Percentiles rank a stretch among this genome's conserved stretches.
Conservation (phyloP, 2,888 invertebrate species). For the Acronicta aceris region DNA sequence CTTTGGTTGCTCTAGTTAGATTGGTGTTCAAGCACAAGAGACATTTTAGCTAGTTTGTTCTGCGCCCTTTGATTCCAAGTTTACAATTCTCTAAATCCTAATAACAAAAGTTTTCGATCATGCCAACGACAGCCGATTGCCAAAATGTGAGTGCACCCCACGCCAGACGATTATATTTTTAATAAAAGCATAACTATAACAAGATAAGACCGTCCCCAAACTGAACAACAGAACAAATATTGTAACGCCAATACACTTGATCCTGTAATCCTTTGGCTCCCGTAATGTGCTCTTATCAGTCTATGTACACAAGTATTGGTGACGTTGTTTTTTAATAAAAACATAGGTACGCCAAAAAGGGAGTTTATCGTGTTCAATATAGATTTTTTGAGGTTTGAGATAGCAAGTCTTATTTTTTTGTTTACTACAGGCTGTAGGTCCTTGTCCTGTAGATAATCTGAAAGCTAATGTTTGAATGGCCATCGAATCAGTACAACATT, state of each 20-base stretch:
- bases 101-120: slow-evolving; percentile 35
- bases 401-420: too few species aligned
- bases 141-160: slow-evolving; percentile 34
- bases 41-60: background rate
- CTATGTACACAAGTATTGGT: slow-evolving; percentile 45
- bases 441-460: too few species aligned
- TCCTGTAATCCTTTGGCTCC: slow-evolving; percentile 74
- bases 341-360: slow-evolving; percentile 18
- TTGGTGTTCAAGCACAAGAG: background rate
- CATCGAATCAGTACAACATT: too few species aligned
- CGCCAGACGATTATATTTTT: slow-evolving; percentile 49
- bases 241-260: slow-evolving; percentile 67
- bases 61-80: background rate
- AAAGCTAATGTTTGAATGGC: too few species aligned
- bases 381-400: slow-evolving; percentile 2
- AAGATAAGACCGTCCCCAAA: slow-evolving; percentile 66
- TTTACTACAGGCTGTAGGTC: background rate
- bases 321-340: slow-evolving; percentile 55
- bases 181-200: slow-evolving; percentile 56
- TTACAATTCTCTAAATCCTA: slow-evolving; percentile 12
- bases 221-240: slow-evolving; percentile 76
- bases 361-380: slow-evolving; percentile 25
- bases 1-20: too few species aligned
- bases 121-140: slow-evolving; percentile 35
- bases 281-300: slow-evolving; percentile 59